phyloP scores from a whole-genome alignment of 2,797 vertebrate species.

The Malacoctenus gilli region DNA sequence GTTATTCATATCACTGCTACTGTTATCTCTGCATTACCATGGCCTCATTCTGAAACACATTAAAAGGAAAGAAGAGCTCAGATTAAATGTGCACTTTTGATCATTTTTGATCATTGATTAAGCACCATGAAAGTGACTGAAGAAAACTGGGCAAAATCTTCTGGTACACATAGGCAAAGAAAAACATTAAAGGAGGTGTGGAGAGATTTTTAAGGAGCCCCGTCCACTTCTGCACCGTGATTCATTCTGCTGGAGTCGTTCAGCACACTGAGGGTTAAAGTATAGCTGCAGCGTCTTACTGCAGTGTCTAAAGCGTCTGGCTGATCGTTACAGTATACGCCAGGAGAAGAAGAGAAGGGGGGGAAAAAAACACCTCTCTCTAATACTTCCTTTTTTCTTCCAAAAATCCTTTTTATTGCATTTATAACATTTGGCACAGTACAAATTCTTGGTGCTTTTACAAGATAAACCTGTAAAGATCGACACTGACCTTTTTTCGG shows the following conservation, averaged over 20 bases:
- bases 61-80: constrained; percentile 24
- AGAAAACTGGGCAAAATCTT: constrained; percentile 11
- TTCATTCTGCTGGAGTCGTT: constrained; percentile 70
- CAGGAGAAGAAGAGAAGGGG: constrained; percentile 67
- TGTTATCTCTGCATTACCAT: neutral
- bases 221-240: constrained; percentile 75
- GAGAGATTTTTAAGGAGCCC: constrained; percentile 67
- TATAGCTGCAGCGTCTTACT: constrained; percentile 89
- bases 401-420: constrained; percentile 94
- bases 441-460: constrained; percentile 92
- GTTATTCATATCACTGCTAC: constrained; percentile 1
- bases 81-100: constrained; percentile 20
- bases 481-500: constrained; percentile 82
- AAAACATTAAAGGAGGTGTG: constrained; percentile 13
- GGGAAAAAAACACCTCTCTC: constrained; percentile 66
- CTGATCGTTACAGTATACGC: constrained; percentile 82
- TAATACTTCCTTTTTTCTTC: constrained; percentile 75
- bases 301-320: constrained; percentile 85
- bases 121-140: constrained; percentile 16
- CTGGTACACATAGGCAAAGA: constrained; percentile 7
- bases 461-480: constrained; percentile 93
- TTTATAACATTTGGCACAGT: constrained; percentile 95
- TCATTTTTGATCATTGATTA: constrained; percentile 47
- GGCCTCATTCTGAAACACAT: constrained; percentile 23
- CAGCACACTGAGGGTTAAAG: constrained; percentile 84